phyloP scores from a whole-genome alignment of 2,797 vertebrate species.

The Benthosema pterotum region DNA sequence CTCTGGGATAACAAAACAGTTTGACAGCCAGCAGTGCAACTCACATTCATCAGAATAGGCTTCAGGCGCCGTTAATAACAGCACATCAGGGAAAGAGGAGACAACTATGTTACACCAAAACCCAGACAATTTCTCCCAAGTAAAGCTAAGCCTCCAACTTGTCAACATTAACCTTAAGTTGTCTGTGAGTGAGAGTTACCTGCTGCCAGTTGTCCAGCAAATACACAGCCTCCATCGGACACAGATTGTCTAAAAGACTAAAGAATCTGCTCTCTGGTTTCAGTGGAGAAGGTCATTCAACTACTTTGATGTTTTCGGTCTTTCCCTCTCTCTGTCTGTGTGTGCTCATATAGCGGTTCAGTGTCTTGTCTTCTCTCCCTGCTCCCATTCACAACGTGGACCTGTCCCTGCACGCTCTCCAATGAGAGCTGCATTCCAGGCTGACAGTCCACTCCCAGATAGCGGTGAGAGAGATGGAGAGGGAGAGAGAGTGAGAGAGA shows the following conservation, averaged over 20 bases:
- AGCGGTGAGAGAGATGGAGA: conserved; percentile 43
- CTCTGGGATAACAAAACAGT: conserved; percentile 40
- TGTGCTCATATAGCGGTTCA: conserved; percentile 16
- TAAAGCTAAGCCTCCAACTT: neutral
- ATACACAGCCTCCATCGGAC: conserved; percentile 56
- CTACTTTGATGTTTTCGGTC: conserved; percentile 33
- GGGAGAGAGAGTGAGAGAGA: neutral
- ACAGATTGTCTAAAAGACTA: conserved; percentile 16
- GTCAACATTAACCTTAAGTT: neutral
- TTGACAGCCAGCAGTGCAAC: conserved; percentile 32
- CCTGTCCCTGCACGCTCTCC: conserved; percentile 79
- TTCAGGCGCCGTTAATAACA: conserved; percentile 20
- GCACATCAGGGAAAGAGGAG: conserved; percentile 28
- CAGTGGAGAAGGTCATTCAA: neutral
- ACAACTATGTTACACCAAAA: conserved; percentile 33
- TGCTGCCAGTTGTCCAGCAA: conserved; percentile 67
- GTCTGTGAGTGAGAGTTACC: conserved; percentile 52
- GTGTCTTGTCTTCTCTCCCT: conserved; percentile 26
- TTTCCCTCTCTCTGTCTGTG: conserved; percentile 40
- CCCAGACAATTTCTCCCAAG: too few relatives aligned
- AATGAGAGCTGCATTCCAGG: conserved; percentile 76
- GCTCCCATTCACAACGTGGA: conserved; percentile 51
- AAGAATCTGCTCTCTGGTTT: conserved; percentile 34
- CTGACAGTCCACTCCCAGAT: conserved; percentile 61
- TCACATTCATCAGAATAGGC: conserved; percentile 23